Evolutionary conservation across 1,140 invertebrate species (phyloP), one percentile per base, ranked within the genome.

Genomic region (Brachionus asplanchnoidis): DNA sequence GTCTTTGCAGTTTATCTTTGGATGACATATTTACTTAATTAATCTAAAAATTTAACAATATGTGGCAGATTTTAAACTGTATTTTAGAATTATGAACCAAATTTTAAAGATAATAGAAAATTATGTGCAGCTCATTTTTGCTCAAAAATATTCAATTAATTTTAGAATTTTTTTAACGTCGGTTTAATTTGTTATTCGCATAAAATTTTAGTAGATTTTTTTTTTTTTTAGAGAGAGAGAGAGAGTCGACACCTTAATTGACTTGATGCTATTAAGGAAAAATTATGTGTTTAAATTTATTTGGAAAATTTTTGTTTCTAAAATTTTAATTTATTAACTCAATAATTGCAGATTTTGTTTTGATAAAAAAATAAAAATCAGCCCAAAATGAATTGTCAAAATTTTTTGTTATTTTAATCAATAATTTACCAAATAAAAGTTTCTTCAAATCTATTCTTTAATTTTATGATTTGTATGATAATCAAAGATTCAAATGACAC

Each of bases 1-100:
- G 86, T 32, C 85, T 87, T 91, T 97, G 96, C 75, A 93, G 92
- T 88, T 95, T 94, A 89, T 97, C 95, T 90, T 95, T 96, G 17
- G 56, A 40, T 53, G 46, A 65, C 66, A 84, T 77, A 8, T 44
- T 73, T 20, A 9, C 32, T 42, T 20, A 20, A 36, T 73, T 20
- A 17, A 28, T 28, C 9, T 40, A 17, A 44, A 73, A 73, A 42
- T 60, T 60, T 20, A 26, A 53, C 46, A n/a, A 60, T 60, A 60
- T 60, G 53, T 60, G 53, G 53, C 53, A 60, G 53, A 23, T 17
- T 20, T 20, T 0, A 60, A 20, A 60, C n/a, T 60, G 17, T 60
- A 8, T 60, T 20, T 20, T 9, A 56, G 20, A 60, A 60, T 60
- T 60, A 60, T 60, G 53, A 60, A 60, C 17, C 2, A 60, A 23